phyloP scores from a whole-genome alignment of 2,113 vertebrate species.

The Brachypodius melanocephalos region DNA sequence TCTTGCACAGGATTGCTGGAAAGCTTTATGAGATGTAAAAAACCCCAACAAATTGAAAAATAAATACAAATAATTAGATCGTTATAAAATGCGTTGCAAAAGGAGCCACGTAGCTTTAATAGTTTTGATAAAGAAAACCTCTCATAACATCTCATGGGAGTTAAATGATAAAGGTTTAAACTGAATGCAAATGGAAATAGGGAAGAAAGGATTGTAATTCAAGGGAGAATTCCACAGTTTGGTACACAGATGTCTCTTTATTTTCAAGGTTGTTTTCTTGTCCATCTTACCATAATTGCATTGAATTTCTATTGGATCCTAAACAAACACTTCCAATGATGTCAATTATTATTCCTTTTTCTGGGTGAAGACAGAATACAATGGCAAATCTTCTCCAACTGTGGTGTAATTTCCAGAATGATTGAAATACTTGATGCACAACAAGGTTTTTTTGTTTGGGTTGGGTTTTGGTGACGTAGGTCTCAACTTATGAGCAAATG shows the following conservation, averaged over 20 bases:
- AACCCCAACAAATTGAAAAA: background rate
- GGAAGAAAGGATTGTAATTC: background rate
- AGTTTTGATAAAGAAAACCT: background rate
- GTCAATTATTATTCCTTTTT: background rate
- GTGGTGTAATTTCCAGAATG: background rate
- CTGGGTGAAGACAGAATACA: background rate
- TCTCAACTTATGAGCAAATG: background rate
- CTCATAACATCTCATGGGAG: background rate
- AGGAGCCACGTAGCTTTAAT: background rate
- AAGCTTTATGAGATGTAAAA: background rate
- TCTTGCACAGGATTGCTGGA: background rate
- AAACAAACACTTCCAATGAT: background rate
- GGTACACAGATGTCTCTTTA: background rate
- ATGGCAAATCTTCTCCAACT: background rate
- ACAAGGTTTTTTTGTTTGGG: background rate
- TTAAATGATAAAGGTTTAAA: background rate
- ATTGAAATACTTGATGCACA: background rate
- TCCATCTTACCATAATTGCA: background rate
- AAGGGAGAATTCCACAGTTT: background rate
- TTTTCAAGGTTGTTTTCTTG: background rate
- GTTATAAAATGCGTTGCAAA: background rate
- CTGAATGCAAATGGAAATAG: background rate
- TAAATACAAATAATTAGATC: background rate
- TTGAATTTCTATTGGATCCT: background rate
- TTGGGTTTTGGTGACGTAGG: fast-evolving